Base-by-base conservation (phyloP, 2,888 invertebrate genomes). In the Conomelus anceps region DNA sequence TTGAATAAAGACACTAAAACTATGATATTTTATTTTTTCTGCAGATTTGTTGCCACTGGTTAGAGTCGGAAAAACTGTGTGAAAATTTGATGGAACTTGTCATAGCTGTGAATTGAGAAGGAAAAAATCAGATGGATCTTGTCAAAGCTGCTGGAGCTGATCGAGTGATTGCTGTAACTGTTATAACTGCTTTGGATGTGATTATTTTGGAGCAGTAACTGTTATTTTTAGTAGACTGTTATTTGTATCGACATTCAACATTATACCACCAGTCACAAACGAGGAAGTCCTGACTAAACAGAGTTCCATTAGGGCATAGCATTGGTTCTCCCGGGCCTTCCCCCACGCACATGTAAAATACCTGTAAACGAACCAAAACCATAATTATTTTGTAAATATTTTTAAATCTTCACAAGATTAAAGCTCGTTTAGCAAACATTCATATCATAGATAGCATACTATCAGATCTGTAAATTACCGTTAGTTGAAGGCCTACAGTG, bases 201-300 rank as follows among this genome's bases (percentile, higher is more conserved):
- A 7, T 26, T 11, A 26, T 4, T 26, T 26, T 26, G 4, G 4
- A 26, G 26, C 11, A 11, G 26, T 26, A 11, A 7, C 26, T 11
- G 63, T 63, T 63, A 63, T 63, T 63, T 63, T n/a, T 63, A n/a
- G n/a, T n/a, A n/a, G n/a, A n/a, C n/a, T n/a, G n/a, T n/a, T n/a
- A n/a, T n/a, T 85, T 87, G 22, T 84, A 24, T 9, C 89, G 92
- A 90, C 93, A 93, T 24, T 91, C 91, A 0, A 93, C 93, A 90
- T 93, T 93, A 91, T 92, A 93, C 93, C 93, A 93, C 93, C 93
- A 93, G 89, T 93, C 93, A 90, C 93, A 93, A 6, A 93, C 93
- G 90, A 93, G 92, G 24, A 92, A 92, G 86, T 92, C 91, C 90
- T 93, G 92, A 91, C 92, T 93, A 92, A 93, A 93, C 22, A 93